Evolutionary conservation across 2,113 vertebrate species (phyloP), one percentile per base, ranked within the genome.

Genomic region (Eurypyga helias): DNA sequence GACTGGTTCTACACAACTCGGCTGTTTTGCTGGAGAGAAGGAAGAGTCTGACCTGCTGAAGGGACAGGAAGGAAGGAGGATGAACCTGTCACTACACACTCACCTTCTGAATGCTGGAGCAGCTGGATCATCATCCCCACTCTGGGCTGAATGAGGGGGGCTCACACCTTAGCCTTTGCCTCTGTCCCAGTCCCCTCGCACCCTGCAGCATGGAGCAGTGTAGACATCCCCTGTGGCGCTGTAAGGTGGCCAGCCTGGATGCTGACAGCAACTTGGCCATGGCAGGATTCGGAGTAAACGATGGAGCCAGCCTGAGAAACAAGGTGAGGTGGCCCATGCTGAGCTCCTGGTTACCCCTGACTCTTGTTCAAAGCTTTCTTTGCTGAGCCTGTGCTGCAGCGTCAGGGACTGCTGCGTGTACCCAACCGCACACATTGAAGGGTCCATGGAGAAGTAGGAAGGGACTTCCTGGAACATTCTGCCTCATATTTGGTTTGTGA

Each of bases 121-220:
- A 77, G 12, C 18, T 23, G 34, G 20, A 4, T 83, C 41, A 65
- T 36, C 1, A 1, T 38, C 20, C 20, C 13, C 15, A 25, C 5
- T 34, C 16, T 66, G 45, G 11, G 49, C 60, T 61, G 54, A 73
- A 46, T 21, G 41, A 77, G 18, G 6, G 24, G 34, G 61, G 41
- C 45, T 69, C 13, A 13, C 33, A 52, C 21, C 36, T 66, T 16
- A 48, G 25, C 0, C 0, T 60, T 71, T 17, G 20, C 26, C 33
- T 87, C 66, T 4, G 1, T 51, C 28, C n/a, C 24, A 38, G 73
- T 21, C 38, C 62, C 57, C 26, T 70, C 52, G 34, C 10, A 28
- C 7, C 17, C 23, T 0, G 0, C 41, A 65, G 55, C 20, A 29
- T 0, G 1, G 23, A 77, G 12, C 18, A 48, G 61, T 11, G 1